phyloP scores from a whole-genome alignment of 2,113 vertebrate genomes.

The Aspidoscelis tigris region DNA sequence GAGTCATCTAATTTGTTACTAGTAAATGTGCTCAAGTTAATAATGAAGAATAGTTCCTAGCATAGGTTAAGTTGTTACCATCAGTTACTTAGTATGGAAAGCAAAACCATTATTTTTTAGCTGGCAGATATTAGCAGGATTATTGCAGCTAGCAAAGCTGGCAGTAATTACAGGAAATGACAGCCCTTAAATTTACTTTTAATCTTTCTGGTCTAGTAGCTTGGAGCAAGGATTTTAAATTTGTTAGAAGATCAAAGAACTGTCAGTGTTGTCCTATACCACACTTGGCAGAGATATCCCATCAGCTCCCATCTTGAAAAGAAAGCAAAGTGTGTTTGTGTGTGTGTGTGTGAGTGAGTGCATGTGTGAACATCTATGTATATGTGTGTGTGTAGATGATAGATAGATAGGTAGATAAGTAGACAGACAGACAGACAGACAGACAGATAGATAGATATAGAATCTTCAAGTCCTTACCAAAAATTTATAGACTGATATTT shows the following conservation, averaged over 20 bases:
- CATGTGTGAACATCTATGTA: too few relatives aligned
- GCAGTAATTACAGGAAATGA: neutral
- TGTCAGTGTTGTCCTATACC: neutral
- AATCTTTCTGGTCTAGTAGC: neutral
- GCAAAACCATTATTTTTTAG: conserved; percentile 7
- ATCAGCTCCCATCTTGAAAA: neutral
- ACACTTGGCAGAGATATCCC: neutral
- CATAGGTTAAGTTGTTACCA: neutral
- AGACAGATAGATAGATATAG: neutral
- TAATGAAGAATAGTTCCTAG: neutral
- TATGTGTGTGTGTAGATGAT: too few relatives aligned
- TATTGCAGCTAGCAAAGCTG: conserved; percentile 18
- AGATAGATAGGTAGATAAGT: too few relatives aligned
- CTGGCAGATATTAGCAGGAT: conserved; percentile 8
- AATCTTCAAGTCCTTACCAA: neutral
- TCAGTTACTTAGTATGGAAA: conserved; percentile 13
- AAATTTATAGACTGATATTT: neutral
- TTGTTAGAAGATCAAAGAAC: neutral
- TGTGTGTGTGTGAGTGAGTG: too few relatives aligned
- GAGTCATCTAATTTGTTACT: neutral
- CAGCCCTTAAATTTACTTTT: neutral
- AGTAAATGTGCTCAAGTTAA: neutral
- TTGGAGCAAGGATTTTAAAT: conserved; percentile 9
- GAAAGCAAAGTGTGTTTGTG: neutral
- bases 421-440: too few relatives aligned